Percentiles rank a stretch among this genome's conserved stretches.
phyloP scores from a whole-genome alignment of 2,797 vertebrate genomes.

The Enteromius viviparus region DNA sequence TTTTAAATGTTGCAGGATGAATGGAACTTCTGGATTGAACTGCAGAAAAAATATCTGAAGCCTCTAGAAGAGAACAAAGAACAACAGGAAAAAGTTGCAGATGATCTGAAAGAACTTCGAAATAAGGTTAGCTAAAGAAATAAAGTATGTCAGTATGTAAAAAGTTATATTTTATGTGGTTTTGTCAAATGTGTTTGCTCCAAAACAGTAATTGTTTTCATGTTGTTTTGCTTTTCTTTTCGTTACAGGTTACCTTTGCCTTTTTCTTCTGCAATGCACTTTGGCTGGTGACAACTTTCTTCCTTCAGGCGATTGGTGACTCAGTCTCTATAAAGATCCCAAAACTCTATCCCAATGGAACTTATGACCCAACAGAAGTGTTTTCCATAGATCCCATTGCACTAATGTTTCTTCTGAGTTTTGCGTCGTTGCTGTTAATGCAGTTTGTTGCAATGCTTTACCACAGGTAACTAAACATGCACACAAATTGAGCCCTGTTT shows the following conservation, averaged over 20 bases:
- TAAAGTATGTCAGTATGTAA: background rate
- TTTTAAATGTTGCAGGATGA: constrained; percentile 63
- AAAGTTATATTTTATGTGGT: background rate
- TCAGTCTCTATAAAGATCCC: constrained; percentile 52
- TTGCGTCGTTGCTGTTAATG: constrained; percentile 34
- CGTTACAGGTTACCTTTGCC: constrained; percentile 57
- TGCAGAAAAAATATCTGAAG: constrained; percentile 67
- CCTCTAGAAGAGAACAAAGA: constrained; percentile 69
- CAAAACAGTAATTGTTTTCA: background rate
- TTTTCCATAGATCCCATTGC: constrained; percentile 59
- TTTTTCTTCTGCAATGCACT: constrained; percentile 63
- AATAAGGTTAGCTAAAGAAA: constrained; percentile 67
- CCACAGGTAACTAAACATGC: constrained; percentile 56
- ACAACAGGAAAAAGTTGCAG: constrained; percentile 60
- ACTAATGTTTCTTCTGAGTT: constrained; percentile 62
- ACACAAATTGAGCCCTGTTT: background rate
- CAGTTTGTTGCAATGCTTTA: constrained; percentile 64
- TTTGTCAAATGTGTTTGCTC: background rate
- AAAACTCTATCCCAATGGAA: constrained; percentile 51
- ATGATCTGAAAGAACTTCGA: constrained; percentile 66
- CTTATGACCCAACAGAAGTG: background rate
- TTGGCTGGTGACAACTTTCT: constrained; percentile 65
- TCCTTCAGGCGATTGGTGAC: constrained; percentile 57
- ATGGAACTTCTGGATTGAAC: constrained; percentile 62
- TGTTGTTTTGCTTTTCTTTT: constrained; percentile 11